Conservation (phyloP, 2,113 vertebrate genomes). For the Chionomys nivalis region DNA sequence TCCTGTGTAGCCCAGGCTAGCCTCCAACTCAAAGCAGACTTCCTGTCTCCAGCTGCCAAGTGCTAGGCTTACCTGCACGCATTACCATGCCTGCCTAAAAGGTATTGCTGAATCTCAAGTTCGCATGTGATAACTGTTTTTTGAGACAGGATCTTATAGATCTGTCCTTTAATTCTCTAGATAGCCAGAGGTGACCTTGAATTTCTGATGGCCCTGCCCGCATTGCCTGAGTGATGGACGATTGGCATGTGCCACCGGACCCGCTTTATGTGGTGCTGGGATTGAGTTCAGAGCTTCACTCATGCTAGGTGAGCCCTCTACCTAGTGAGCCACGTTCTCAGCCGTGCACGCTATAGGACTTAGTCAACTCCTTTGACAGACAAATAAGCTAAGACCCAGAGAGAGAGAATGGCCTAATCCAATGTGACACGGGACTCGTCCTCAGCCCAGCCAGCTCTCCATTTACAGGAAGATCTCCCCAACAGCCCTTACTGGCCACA, state of each 20-base stretch:
- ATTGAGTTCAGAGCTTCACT: background rate
- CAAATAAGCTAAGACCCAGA: background rate
- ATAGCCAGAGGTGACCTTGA: background rate
- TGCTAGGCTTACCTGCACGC: background rate
- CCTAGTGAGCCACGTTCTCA: background rate
- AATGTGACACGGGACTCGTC: background rate
- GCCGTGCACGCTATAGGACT: background rate
- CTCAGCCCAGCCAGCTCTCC: background rate
- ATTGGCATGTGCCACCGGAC: background rate
- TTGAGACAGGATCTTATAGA: background rate
- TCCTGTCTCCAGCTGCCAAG: background rate
- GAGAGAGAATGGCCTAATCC: background rate
- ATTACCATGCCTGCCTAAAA: background rate
- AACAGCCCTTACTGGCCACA: background rate
- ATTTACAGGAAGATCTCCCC: rapidly evolving
- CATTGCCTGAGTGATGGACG: background rate
- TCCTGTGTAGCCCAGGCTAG: background rate
- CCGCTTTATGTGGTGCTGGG: background rate
- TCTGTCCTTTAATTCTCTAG: background rate
- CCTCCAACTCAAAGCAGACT: background rate
- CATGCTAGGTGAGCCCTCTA: background rate
- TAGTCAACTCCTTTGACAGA: background rate
- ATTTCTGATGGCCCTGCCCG: background rate
- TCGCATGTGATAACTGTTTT: background rate
- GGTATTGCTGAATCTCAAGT: background rate